phyloP scores from a whole-genome alignment of 2,888 invertebrate genomes.

The Stenchaetothrips biformis region DNA sequence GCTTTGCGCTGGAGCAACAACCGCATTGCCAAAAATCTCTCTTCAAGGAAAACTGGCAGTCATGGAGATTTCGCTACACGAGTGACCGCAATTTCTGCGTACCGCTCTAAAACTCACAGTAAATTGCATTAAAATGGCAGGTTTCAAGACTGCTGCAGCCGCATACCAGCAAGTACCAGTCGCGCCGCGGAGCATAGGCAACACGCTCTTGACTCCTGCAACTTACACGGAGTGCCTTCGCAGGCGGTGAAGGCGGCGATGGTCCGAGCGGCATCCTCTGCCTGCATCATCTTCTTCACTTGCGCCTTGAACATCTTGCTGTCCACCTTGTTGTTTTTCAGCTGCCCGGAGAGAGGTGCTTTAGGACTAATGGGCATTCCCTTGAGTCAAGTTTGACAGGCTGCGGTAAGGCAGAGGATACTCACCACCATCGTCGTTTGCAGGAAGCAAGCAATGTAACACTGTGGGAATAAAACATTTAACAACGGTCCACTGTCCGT shows the following conservation, averaged over 20 bases:
- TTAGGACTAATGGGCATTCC: background rate
- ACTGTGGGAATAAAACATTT: background rate
- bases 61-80: no score
- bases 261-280: background rate
- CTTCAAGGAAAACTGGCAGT: no score
- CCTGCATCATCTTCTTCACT: constrained; percentile 9
- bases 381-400: background rate
- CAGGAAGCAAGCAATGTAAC: constrained; percentile 2
- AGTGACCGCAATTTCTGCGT: no score
- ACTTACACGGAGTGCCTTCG: background rate
- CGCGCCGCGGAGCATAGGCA: no score
- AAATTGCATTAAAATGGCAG: background rate
- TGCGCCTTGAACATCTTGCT: background rate
- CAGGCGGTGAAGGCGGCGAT: constrained; percentile 4
- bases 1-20: no score
- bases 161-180: no score
- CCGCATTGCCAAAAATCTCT: no score
- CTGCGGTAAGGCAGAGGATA: background rate
- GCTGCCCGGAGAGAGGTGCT: background rate
- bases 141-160: background rate
- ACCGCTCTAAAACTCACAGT: no score
- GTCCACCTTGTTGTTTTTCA: constrained; percentile 15
- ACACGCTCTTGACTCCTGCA: no score
- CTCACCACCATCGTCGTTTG: constrained; percentile 5
- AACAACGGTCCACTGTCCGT: background rate